A percentile compares a stretch with the other conserved stretches of the same genome.
phyloP scores from a whole-genome alignment of 2,888 invertebrate genomes.

The Syritta pipiens region DNA sequence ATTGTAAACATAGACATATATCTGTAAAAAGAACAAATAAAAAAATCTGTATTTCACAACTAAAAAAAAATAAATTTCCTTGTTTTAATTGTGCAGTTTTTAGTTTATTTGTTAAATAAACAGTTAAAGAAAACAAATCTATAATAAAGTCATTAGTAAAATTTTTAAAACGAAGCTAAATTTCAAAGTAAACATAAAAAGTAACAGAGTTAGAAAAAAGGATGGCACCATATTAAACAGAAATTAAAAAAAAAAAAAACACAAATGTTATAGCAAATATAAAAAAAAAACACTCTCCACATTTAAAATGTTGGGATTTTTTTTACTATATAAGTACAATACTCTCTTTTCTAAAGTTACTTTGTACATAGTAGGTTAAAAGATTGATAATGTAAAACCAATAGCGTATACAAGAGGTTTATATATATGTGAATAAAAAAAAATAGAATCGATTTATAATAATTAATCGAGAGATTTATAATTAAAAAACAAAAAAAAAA shows the following conservation, averaged over 20 bases:
- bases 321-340: conserved; percentile 68
- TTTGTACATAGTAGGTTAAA: conserved; percentile 65
- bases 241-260: no score
- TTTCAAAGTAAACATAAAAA: conserved; percentile 32
- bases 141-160: conserved; percentile 66
- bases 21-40: conserved; percentile 20
- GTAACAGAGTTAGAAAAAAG: conserved; percentile 33
- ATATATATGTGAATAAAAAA: conserved; percentile 49
- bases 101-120: conserved; percentile 25
- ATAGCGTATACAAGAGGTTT: conserved; percentile 31
- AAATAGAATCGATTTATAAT: conserved; percentile 46
- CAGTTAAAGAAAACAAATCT: conserved; percentile 25
- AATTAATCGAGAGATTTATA: conserved; percentile 45
- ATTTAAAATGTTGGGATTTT: conserved; percentile 67
- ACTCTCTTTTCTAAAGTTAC: conserved; percentile 64
- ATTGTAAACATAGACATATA: conserved; percentile 42
- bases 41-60: conserved; percentile 14
- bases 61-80: conserved; percentile 14
- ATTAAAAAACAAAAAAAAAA: conserved; percentile 35
- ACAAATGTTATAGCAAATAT: conserved; percentile 65
- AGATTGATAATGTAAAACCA: conserved; percentile 30
- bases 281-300: conserved; percentile 50
- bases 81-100: conserved; percentile 37
- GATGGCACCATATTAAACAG: conserved; percentile 54
- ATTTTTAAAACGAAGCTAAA: conserved; percentile 59